Percentiles rank a stretch among this genome's conserved stretches.
Evolutionary conservation across 1,140 invertebrate genomes (phyloP).

Genomic region (Leptopilina boulardi): DNA sequence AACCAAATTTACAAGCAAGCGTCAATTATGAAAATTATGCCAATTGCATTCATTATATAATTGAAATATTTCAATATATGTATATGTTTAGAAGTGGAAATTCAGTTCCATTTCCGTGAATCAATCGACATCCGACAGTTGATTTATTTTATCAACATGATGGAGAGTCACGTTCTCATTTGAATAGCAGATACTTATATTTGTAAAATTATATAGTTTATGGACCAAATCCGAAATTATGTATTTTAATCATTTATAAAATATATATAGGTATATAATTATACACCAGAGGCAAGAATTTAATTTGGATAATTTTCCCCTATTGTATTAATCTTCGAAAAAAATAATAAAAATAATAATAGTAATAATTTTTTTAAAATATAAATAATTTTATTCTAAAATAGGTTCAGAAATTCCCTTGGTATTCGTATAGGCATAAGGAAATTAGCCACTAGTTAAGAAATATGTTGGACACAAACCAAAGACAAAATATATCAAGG

Average conservation of each 20-base stretch:
- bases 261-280: not conserved
- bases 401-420: too few relatives aligned
- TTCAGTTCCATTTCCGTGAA: conserved; percentile 8
- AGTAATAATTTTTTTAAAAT: too few relatives aligned
- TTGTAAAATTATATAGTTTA: conserved; percentile 11
- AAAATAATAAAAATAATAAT: too few relatives aligned
- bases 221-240: not conserved
- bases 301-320: too few relatives aligned
- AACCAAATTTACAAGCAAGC: too few relatives aligned
- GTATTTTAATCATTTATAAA: not conserved
- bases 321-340: too few relatives aligned
- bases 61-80: not conserved
- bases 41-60: not conserved
- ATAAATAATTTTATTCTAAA: too few relatives aligned
- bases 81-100: conserved; percentile 3
- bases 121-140: conserved; percentile 11
- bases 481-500: conserved; percentile 13
- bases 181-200: conserved; percentile 15
- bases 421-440: not conserved
- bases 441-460: not conserved
- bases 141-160: conserved; percentile 21
- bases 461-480: conserved; percentile 11
- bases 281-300: too few relatives aligned
- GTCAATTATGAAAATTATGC: too few relatives aligned
- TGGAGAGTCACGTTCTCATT: conserved; percentile 1